phyloP scores from a whole-genome alignment of 1,140 invertebrate genomes.

The Pygmarrhopalites habei region DNA sequence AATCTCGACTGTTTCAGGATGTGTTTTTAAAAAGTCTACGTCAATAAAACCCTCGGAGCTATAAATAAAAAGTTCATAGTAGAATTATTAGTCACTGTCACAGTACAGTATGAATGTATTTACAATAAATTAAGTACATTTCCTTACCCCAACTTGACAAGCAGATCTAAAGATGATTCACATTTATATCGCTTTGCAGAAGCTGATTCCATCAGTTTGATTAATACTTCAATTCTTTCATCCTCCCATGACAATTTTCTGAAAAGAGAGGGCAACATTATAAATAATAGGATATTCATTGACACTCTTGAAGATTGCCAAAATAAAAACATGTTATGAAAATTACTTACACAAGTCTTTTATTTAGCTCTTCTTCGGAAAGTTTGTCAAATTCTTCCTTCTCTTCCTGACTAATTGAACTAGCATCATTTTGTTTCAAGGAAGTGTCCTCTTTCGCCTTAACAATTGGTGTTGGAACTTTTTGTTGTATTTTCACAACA shows the following conservation, averaged over 20 bases:
- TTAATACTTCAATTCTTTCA: not conserved
- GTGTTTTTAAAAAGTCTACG: too few species aligned
- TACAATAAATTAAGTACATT: too few species aligned
- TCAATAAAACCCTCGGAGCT: too few species aligned
- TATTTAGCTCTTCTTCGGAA: not conserved
- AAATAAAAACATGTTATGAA: not conserved
- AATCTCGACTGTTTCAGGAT: too few species aligned
- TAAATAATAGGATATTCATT: not conserved
- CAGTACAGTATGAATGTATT: not conserved
- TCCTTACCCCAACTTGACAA: constrained; percentile 49
- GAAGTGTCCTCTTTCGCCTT: too few species aligned
- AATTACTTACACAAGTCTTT: not conserved
- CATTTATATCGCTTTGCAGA: constrained; percentile 41
- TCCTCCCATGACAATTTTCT: not conserved
- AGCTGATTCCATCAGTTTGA: not conserved
- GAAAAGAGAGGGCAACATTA: not conserved
- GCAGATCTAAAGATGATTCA: constrained; percentile 54
- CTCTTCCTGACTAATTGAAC: too few species aligned
- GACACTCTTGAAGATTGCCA: not conserved
- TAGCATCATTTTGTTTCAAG: too few species aligned
- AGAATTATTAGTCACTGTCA: too few species aligned
- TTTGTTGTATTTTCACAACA: too few species aligned
- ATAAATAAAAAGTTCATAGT: too few species aligned
- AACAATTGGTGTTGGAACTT: too few species aligned
- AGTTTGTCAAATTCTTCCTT: not conserved